A percentile compares a stretch with the other conserved stretches of the same genome.
phyloP scores from a whole-genome alignment of 1,140 invertebrate species.

The Eciton burchellii region DNA sequence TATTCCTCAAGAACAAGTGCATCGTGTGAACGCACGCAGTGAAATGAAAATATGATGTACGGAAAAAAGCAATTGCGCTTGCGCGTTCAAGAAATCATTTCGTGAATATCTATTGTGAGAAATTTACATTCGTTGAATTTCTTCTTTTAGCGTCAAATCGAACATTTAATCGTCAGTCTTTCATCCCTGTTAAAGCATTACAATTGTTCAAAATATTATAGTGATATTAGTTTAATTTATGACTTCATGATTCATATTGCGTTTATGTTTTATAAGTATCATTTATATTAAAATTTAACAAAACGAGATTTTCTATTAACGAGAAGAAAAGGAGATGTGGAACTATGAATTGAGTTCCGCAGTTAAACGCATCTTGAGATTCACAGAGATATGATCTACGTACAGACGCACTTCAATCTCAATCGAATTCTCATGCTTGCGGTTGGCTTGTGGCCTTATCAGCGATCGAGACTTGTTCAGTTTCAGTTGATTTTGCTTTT shows the following conservation, averaged over 20 bases:
- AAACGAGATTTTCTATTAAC: background rate
- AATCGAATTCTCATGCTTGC: conserved; percentile 5
- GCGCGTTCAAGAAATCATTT: background rate
- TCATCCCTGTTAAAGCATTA: background rate
- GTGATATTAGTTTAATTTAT: background rate
- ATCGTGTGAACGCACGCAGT: background rate
- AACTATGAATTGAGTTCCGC: background rate
- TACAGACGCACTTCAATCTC: background rate
- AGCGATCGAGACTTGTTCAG: background rate
- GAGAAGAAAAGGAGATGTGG: background rate
- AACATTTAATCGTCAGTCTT: too few relatives aligned
- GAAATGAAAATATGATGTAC: background rate
- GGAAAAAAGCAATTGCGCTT: background rate
- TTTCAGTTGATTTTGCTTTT: background rate
- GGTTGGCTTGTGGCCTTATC: conserved; percentile 31
- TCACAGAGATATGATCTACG: background rate
- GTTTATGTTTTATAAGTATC: background rate
- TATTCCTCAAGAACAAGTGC: too few relatives aligned
- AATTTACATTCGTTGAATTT: background rate
- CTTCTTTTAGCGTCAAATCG: background rate
- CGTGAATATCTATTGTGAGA: background rate
- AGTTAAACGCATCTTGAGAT: background rate
- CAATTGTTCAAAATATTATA: background rate
- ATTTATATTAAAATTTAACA: background rate
- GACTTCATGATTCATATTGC: background rate